Base-by-base conservation (phyloP, 1,140 invertebrate species). In the Argopecten irradians region DNA sequence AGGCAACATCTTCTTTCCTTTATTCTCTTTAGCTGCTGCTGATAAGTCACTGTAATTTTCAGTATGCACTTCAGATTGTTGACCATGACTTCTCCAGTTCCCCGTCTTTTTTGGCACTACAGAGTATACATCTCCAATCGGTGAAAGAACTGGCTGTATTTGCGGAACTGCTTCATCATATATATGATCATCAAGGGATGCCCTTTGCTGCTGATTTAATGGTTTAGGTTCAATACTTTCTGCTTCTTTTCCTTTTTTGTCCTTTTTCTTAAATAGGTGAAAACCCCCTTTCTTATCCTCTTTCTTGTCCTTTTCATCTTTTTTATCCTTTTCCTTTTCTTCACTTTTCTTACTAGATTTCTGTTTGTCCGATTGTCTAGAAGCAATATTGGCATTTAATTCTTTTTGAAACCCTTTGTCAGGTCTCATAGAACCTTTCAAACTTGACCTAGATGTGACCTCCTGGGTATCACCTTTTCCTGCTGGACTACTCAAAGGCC, bases 331-430 rank as follows among this genome's bases (percentile, higher is more conserved):
- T 71, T 71, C 55, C 55, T 71, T 71, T 28, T 71, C 55, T n/a
- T 71, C 55, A n/a, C 5, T n/a, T 71, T 71, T 71, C 55, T 71
- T 71, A 71, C n/a, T 71, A 11, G 22, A 71, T 71, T 28, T 71
- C 55, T 71, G 55, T 71, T 71, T 71, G 28, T 71, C 55, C 7
- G n/a, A 28, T 71, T 71, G 55, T 28, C 55, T 71, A 3, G 55
- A n/a, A 71, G 55, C 55, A 71, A 71, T 71, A 71, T n/a, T 71
- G n/a, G 55, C 55, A 71, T 22, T 28, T 71, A 71, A 71, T 71
- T 71, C 55, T n/a, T 71, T 71, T 28, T 71, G 55, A n/a, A 71
- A 71, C n/a, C n/a, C n/a, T 71, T 71, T n/a, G 1, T 71, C 55
- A 16, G 55, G 7, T 28, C 28, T 71, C n/a, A 1, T n/a, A 28